Evolutionary conservation across 2,888 invertebrate genomes (phyloP).

Genomic region (Zaprionus bogoriensis): DNA sequence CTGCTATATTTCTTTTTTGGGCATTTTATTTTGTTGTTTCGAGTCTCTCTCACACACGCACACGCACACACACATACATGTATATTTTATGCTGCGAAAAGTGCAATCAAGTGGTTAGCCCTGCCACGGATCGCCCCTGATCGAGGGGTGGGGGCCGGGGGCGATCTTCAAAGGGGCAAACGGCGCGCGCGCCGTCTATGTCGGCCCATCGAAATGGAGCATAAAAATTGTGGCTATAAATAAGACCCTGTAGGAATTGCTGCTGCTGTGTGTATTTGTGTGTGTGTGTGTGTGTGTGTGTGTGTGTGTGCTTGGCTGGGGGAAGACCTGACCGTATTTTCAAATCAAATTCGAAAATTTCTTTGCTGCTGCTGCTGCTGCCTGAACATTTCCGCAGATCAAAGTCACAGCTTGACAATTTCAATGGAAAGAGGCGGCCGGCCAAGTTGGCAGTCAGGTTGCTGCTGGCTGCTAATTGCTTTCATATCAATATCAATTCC

Average conservation of each 20-base stretch:
- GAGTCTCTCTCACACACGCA: slow-evolving; percentile 11
- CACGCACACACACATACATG: slow-evolving; percentile 50
- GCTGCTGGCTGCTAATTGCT: slow-evolving; percentile 65
- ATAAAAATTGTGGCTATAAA: slow-evolving; percentile 76
- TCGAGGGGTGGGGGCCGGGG: slow-evolving; percentile 2
- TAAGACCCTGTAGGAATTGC: slow-evolving; percentile 48
- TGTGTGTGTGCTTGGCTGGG: background rate
- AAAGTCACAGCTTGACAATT: slow-evolving; percentile 78
- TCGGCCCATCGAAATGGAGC: slow-evolving; percentile 73
- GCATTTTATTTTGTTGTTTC: slow-evolving; percentile 18
- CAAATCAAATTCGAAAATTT: slow-evolving; percentile 72
- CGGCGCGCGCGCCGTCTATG: slow-evolving; percentile 52
- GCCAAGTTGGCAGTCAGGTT: slow-evolving; percentile 29
- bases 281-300: slow-evolving; percentile 2
- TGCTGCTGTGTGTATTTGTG: background rate
- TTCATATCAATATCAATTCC: slow-evolving; percentile 65
- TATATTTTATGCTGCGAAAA: slow-evolving; percentile 77
- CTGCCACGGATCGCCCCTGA: background rate
- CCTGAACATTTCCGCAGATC: slow-evolving; percentile 74
- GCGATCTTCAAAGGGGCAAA: slow-evolving; percentile 71
- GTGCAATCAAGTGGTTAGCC: slow-evolving; percentile 74
- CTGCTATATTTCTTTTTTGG: slow-evolving; percentile 9
- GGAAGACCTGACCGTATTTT: slow-evolving; percentile 41
- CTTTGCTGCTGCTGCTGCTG: slow-evolving; percentile 70
- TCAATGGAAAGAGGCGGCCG: slow-evolving; percentile 52